A percentile compares a stretch with the other conserved stretches of the same genome.
Evolutionary conservation across 1,140 invertebrate species (phyloP).

Genomic region (Bicyclus anynana): DNA sequence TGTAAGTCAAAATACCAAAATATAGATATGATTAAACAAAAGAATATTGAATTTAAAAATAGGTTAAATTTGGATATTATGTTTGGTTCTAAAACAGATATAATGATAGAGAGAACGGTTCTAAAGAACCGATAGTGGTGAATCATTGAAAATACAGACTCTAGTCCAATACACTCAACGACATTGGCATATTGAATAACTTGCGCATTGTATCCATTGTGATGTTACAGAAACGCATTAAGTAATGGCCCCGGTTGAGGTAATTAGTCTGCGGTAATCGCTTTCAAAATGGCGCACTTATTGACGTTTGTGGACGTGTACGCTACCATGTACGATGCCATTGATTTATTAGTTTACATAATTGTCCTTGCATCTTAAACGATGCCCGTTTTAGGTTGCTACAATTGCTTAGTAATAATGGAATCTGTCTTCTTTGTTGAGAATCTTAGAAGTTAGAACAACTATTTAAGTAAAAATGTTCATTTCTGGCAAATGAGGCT

Average conservation of each 20-base stretch:
- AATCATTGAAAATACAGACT: slow-evolving; percentile 6
- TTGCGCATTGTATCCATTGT: slow-evolving; percentile 8
- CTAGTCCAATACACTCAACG: neutral
- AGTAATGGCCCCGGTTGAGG: slow-evolving; percentile 27
- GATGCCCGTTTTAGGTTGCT: neutral
- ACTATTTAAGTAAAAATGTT: too few species aligned
- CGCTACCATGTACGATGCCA: neutral
- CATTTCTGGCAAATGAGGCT: too few species aligned
- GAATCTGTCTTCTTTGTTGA: neutral
- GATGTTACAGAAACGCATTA: slow-evolving; percentile 21
- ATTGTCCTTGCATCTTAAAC: neutral
- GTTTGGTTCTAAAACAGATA: too few species aligned
- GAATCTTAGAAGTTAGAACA: too few species aligned
- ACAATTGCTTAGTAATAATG: neutral
- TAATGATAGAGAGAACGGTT: too few species aligned
- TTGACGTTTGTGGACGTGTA: neutral
- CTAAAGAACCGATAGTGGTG: neutral
- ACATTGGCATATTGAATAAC: slow-evolving; percentile 14
- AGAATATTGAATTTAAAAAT: too few species aligned
- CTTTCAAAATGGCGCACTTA: slow-evolving; percentile 10
- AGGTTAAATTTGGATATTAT: too few species aligned
- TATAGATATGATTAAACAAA: too few species aligned
- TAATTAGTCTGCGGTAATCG: slow-evolving; percentile 37
- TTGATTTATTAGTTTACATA: neutral
- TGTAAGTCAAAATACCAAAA: too few species aligned